phyloP scores from a whole-genome alignment of 2,888 invertebrate genomes.

The Drosophila meridiana region DNA sequence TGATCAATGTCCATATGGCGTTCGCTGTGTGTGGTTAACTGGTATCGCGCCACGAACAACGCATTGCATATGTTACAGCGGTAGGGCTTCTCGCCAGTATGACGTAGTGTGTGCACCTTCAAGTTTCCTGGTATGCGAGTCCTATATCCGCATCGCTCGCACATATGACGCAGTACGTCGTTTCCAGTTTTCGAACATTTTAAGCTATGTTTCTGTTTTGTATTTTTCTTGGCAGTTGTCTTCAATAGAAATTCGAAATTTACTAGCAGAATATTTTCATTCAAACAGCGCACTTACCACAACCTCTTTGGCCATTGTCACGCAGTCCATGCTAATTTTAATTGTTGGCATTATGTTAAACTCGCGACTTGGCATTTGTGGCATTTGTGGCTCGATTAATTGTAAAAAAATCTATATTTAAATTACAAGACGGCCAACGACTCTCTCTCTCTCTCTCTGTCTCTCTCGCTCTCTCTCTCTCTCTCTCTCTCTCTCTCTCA shows the following conservation, averaged over 20 bases:
- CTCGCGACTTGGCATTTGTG: conserved; percentile 66
- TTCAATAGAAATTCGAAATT: not conserved
- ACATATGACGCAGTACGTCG: conserved; percentile 60
- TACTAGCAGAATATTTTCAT: not conserved
- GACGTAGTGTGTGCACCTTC: conserved; percentile 63
- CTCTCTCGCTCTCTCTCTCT: no score
- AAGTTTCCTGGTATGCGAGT: conserved; percentile 64
- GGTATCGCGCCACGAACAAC: conserved; percentile 56
- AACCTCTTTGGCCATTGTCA: conserved; percentile 47
- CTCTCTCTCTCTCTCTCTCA: not conserved
- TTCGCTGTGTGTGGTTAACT: conserved; percentile 61
- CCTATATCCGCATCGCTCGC: conserved; percentile 73
- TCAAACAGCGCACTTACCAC: conserved; percentile 27
- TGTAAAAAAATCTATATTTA: conserved; percentile 68
- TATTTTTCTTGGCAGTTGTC: not conserved
- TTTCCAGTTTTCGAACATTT: not conserved
- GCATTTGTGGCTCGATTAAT: conserved; percentile 68
- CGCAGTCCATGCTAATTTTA: conserved; percentile 67
- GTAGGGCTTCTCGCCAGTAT: conserved; percentile 72
- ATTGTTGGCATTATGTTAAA: conserved; percentile 69
- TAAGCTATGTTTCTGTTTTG: not conserved
- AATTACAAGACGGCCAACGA: conserved; percentile 33
- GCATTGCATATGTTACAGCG: conserved; percentile 63
- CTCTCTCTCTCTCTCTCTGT: no score
- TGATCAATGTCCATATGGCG: conserved; percentile 49